Evolutionary conservation across 2,888 invertebrate genomes (phyloP).

Genomic region (Cheilosia scutellata): DNA sequence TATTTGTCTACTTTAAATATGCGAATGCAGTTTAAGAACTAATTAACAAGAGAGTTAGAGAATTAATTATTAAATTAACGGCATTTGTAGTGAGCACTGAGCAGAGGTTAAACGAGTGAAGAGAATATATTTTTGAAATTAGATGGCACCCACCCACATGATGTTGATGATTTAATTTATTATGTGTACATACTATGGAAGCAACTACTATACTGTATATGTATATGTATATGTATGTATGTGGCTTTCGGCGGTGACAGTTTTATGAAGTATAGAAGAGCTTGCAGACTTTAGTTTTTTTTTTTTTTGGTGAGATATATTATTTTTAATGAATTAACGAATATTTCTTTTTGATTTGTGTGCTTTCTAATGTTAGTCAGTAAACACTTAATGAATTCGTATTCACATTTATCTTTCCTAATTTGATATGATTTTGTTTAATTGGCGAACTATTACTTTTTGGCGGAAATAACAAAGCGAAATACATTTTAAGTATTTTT

Average conservation of each 20-base stretch:
- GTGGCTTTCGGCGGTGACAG: slow-evolving; percentile 16
- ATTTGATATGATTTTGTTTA: slow-evolving; percentile 30
- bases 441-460: slow-evolving; percentile 22
- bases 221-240: not conserved
- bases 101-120: not conserved
- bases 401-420: slow-evolving; percentile 31
- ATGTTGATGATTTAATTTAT: slow-evolving; percentile 18
- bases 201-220: not conserved
- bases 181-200: not conserved
- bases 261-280: not conserved
- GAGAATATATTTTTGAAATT: not conserved
- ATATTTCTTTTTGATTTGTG: slow-evolving; percentile 18
- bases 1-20: not conserved
- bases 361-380: not conserved
- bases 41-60: slow-evolving; percentile 25
- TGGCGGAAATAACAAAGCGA: not conserved
- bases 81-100: not conserved
- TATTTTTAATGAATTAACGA: not conserved
- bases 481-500: not conserved
- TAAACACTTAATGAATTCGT: not conserved
- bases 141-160: not conserved
- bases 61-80: slow-evolving; percentile 38
- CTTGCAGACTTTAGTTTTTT: not conserved
- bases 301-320: not conserved
- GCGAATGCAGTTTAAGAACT: slow-evolving; percentile 16